Evolutionary conservation across 2,797 vertebrate species (phyloP).

Genomic region (Eremophila alpestris): DNA sequence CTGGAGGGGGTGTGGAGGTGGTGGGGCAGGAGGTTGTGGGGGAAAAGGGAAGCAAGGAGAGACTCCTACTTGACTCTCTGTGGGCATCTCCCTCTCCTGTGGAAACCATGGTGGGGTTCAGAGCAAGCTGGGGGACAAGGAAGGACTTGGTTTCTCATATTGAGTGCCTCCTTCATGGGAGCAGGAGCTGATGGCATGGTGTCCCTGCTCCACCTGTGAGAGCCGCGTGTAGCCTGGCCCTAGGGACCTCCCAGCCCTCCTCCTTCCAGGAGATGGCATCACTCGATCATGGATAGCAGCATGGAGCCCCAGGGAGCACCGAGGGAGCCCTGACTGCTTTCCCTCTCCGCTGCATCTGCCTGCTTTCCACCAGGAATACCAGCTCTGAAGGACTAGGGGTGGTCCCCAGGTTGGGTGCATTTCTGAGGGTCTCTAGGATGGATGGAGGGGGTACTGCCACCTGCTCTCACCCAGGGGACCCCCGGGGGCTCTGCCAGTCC

Average conservation of each 20-base stretch:
- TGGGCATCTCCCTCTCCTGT: neutral
- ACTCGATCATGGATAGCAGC: slow-evolving; percentile 19
- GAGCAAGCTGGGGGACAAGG: rapidly evolving
- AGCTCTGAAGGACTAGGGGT: neutral
- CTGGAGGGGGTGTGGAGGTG: neutral
- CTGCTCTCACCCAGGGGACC: neutral
- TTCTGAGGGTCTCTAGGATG: neutral
- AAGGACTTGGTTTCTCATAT: neutral
- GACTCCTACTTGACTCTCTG: neutral
- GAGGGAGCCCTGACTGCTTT: neutral
- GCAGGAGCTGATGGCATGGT: neutral
- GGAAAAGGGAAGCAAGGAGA: rapidly evolving
- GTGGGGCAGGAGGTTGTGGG: neutral
- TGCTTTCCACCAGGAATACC: neutral
- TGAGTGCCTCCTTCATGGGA: neutral
- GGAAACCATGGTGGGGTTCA: neutral
- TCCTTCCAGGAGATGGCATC: slow-evolving; percentile 69
- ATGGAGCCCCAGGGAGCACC: neutral
- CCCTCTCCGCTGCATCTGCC: rapidly evolving
- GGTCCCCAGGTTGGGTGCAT: neutral
- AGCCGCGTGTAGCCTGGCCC: neutral
- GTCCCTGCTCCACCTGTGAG: neutral
- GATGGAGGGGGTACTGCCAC: neutral
- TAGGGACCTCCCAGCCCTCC: neutral
- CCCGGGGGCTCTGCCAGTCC: neutral